A percentile compares a stretch with the other conserved stretches of the same genome.
phyloP scores from a whole-genome alignment of 2,113 vertebrate species.

The Sebastes schlegelii region DNA sequence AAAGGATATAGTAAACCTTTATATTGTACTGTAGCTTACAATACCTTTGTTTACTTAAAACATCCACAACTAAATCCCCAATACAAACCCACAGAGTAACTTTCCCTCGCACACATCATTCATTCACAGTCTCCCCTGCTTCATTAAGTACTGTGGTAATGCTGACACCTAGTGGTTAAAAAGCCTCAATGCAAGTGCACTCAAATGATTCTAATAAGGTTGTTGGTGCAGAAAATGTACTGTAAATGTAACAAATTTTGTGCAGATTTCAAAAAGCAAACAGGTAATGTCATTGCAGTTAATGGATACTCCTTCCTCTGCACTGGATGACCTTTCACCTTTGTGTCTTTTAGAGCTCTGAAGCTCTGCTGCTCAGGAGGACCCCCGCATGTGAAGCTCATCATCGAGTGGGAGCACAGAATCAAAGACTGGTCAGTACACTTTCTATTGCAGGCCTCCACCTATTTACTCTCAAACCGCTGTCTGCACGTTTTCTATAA shows the following conservation, averaged over 20 bases:
- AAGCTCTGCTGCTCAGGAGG: constrained; percentile 88
- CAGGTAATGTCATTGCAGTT: neutral
- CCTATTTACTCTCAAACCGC: too few species aligned
- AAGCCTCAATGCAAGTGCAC: neutral
- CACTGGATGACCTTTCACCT: constrained; percentile 17
- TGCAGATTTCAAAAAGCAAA: neutral
- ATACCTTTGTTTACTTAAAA: neutral
- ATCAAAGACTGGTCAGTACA: constrained; percentile 91
- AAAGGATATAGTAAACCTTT: neutral
- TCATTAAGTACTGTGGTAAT: neutral
- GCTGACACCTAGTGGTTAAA: constrained; percentile 66
- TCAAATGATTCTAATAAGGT: neutral
- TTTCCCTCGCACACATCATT: neutral
- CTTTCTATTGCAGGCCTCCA: neutral
- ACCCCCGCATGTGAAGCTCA: constrained; percentile 92
- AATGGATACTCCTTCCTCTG: neutral
- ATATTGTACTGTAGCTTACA: neutral
- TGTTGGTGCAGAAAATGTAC: too few species aligned
- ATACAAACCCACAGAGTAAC: neutral
- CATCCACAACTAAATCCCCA: neutral
- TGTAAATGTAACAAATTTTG: neutral
- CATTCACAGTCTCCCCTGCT: neutral
- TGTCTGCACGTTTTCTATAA: neutral
- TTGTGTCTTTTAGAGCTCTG: constrained; percentile 83
- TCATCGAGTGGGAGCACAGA: constrained; percentile 90